Conservation (phyloP, 2,797 vertebrate species). For the Muscicapa striata region DNA sequence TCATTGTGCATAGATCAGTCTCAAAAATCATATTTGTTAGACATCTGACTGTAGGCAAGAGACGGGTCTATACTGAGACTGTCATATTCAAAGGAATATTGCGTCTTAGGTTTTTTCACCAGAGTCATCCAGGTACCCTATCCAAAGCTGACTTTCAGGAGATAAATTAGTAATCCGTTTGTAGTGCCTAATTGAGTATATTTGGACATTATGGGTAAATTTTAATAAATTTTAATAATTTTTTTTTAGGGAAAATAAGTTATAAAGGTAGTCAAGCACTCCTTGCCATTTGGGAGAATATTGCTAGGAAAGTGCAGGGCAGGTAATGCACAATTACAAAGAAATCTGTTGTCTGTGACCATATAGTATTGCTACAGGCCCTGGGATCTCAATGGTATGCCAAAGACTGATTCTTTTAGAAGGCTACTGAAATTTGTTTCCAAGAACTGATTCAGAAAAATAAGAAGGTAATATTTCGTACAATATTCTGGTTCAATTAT, state of each 20-base stretch:
- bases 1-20: background rate
- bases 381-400: background rate
- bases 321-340: background rate
- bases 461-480: background rate
- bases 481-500: background rate
- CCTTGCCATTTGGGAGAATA: background rate
- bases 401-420: background rate
- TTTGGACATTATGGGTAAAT: background rate
- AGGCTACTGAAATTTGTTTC: background rate
- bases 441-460: background rate
- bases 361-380: background rate
- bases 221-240: background rate
- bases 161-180: background rate
- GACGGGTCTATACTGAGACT: background rate
- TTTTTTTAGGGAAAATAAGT: background rate
- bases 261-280: background rate
- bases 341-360: background rate
- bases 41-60: background rate
- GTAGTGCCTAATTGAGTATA: background rate
- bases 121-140: accelerated
- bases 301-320: background rate
- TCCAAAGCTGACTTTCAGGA: background rate
- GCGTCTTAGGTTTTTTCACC: background rate
- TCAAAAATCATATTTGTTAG: background rate
- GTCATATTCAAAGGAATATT: background rate